A percentile compares a stretch with the other conserved stretches of the same genome.
Evolutionary conservation across 1,140 invertebrate genomes (phyloP).

Genomic region (Halotydeus destructor): DNA sequence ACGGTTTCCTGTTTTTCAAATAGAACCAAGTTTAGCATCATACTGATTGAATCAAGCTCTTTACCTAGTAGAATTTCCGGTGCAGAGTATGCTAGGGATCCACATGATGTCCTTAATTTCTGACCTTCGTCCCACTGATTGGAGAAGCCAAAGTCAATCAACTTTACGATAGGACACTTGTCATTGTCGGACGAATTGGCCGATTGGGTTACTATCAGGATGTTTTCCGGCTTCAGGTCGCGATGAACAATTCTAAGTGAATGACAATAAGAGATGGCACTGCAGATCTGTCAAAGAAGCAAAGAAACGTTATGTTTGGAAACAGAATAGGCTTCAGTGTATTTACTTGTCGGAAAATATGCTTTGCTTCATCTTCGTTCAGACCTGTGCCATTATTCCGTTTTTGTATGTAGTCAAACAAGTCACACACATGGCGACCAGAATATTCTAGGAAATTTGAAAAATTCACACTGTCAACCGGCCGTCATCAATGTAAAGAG

Average conservation of each 20-base stretch:
- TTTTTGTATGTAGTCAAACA: constrained; percentile 97
- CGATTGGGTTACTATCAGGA: constrained; percentile 59
- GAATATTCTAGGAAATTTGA: constrained; percentile 47
- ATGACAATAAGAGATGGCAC: constrained; percentile 95
- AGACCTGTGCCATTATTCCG: constrained; percentile 45
- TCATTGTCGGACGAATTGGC: constrained; percentile 27
- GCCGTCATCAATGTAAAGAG: constrained; percentile 5
- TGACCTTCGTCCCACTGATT: constrained; percentile 82
- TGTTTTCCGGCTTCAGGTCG: constrained; percentile 96
- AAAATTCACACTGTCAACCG: constrained; percentile 42
- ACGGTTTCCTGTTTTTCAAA: constrained; percentile 7
- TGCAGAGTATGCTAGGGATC: constrained; percentile 96
- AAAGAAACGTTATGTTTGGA: constrained; percentile 13
- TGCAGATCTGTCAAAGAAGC: constrained; percentile 60
- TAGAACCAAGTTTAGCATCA: constrained; percentile 30
- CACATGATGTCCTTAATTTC: constrained; percentile 94
- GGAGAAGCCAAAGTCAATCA: constrained; percentile 98
- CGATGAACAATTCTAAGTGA: constrained; percentile 76
- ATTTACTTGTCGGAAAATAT: constrained; percentile 66
- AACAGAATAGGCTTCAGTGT: too few relatives aligned
- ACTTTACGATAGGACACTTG: constrained; percentile 85
- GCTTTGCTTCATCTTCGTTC: constrained; percentile 48
- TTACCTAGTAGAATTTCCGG: constrained; percentile 95
- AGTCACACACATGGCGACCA: constrained; percentile 76
- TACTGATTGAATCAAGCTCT: constrained; percentile 21